These are phyloP conservation scores for Halcyon chelicuti DNA, from an alignment of 2,797 vertebrate species.

Conservation along the genomic window DNA sequence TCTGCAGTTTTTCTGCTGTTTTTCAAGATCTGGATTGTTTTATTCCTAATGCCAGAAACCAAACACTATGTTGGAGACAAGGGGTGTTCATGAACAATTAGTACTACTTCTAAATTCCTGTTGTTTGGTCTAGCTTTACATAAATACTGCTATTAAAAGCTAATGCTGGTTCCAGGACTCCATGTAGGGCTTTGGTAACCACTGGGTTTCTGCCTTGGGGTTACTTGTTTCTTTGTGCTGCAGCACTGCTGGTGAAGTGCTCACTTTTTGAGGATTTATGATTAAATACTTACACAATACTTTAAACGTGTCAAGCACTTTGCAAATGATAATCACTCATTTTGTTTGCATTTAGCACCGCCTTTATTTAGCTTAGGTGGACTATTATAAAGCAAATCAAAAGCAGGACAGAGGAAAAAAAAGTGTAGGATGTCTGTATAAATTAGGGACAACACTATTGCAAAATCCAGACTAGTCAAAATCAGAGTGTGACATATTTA, in stretches of 20 bases:
- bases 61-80: background rate
- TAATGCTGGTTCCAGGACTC: background rate
- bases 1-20: background rate
- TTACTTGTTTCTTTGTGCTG: background rate
- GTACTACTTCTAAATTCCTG: background rate
- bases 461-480: background rate
- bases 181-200: rapidly evolving
- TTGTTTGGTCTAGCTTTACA: background rate
- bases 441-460: background rate
- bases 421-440: background rate
- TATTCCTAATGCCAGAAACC: background rate
- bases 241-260: background rate
- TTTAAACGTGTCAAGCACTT: background rate
- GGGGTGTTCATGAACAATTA: background rate
- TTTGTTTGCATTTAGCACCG: background rate
- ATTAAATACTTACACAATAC: background rate
- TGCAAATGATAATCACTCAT: background rate
- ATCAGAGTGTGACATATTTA: background rate
- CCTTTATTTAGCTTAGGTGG: background rate
- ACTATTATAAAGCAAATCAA: background rate
- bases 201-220: background rate
- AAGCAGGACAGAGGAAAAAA: background rate
- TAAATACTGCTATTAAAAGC: background rate
- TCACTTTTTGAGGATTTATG: background rate
- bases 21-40: background rate